These are phyloP conservation scores for Polyommatus iphigenia DNA, from an alignment of 2,888 invertebrate genomes.

Conservation along the genomic window DNA sequence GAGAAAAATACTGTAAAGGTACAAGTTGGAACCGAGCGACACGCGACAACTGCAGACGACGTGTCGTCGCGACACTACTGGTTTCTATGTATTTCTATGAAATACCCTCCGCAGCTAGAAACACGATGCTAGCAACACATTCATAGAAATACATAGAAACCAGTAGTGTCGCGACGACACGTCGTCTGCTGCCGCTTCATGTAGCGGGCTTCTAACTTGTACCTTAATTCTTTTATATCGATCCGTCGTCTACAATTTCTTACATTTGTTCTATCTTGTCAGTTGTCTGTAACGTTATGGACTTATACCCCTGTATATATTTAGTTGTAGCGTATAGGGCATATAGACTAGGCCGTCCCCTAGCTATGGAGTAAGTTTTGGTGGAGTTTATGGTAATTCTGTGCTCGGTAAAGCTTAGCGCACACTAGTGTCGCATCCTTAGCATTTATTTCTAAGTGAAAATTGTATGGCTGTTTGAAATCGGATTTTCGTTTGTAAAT, in stretches of 20 bases:
- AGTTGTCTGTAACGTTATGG: background rate
- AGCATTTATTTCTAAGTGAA: slow-evolving; percentile 25
- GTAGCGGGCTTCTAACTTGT: too few species aligned
- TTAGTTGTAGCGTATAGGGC: background rate
- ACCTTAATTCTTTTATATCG: background rate
- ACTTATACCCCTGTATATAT: background rate
- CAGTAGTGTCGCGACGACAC: too few species aligned
- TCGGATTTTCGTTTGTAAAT: slow-evolving; percentile 35
- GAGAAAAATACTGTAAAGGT: too few species aligned
- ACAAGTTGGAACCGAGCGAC: too few species aligned
- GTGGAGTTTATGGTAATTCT: background rate
- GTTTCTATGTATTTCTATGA: too few species aligned
- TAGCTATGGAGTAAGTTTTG: slow-evolving; percentile 1
- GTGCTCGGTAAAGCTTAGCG: slow-evolving; percentile 13
- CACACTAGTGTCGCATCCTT: slow-evolving; percentile 22
- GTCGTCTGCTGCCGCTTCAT: too few species aligned
- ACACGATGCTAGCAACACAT: too few species aligned
- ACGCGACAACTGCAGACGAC: too few species aligned
- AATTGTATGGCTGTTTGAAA: slow-evolving; percentile 18
- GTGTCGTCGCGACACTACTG: too few species aligned
- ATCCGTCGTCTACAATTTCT: background rate
- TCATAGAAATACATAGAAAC: too few species aligned
- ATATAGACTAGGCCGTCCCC: slow-evolving; percentile 16
- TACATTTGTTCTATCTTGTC: background rate
- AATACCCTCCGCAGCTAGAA: too few species aligned